phyloP scores from a whole-genome alignment of 2,888 invertebrate species.

The Unio pictorum region DNA sequence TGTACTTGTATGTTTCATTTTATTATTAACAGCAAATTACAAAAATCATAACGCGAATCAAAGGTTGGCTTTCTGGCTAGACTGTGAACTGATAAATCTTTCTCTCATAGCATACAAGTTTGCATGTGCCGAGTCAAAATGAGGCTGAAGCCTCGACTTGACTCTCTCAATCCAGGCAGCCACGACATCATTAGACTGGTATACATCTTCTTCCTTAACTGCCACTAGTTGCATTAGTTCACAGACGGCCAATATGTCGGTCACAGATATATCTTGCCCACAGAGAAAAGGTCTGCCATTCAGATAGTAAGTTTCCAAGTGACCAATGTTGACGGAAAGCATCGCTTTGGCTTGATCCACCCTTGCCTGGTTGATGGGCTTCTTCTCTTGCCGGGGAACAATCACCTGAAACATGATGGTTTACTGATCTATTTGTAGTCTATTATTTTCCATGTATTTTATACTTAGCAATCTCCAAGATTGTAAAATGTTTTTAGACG shows the following conservation, averaged over 20 bases:
- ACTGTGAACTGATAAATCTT: background rate
- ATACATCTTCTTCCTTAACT: slow-evolving; percentile 50
- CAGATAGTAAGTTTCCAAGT: slow-evolving; percentile 57
- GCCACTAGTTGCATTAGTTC: slow-evolving; percentile 63
- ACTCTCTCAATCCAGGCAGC: slow-evolving; percentile 60
- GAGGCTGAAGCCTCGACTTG: slow-evolving; percentile 38
- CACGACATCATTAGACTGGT: slow-evolving; percentile 45
- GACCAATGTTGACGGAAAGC: slow-evolving; percentile 11
- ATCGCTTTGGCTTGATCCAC: slow-evolving; percentile 16
- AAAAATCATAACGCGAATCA: no score
- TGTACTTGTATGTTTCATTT: no score
- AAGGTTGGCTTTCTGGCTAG: no score
- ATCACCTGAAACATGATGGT: background rate
- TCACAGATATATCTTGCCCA: slow-evolving; percentile 58
- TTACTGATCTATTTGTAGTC: no score
- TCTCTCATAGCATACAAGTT: slow-evolving; percentile 15
- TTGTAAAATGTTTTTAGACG: no score
- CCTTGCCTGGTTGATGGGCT: slow-evolving; percentile 24
- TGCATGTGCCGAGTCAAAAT: slow-evolving; percentile 48
- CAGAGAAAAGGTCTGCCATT: slow-evolving; percentile 46
- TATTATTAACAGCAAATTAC: no score
- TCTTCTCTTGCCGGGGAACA: background rate
- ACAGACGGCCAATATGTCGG: slow-evolving; percentile 62
- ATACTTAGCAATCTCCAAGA: no score
- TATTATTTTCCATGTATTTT: no score